These are phyloP conservation scores for Linnaemya vulpina DNA, from an alignment of 2,888 invertebrate genomes.

Conservation along the genomic window DNA sequence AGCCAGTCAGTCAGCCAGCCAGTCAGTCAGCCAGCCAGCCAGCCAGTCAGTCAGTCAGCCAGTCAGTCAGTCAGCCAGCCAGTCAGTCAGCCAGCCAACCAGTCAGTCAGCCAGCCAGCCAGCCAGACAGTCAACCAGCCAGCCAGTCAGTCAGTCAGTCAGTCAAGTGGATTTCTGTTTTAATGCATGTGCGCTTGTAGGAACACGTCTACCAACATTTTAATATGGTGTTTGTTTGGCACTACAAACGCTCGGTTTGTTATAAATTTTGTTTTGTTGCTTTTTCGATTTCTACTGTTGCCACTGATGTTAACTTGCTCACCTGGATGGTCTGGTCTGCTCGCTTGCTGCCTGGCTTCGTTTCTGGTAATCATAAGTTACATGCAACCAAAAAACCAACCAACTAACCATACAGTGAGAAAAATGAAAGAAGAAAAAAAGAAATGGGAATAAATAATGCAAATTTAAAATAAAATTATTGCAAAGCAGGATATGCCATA, in stretches of 20 bases:
- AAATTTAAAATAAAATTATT: background rate
- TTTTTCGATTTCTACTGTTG: constrained; percentile 7
- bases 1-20: too few species aligned
- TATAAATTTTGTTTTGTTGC: background rate
- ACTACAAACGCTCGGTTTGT: constrained; percentile 25
- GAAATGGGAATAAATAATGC: constrained; percentile 15
- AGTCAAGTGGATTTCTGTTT: background rate
- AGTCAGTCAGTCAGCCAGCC: too few species aligned
- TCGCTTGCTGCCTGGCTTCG: constrained; percentile 25
- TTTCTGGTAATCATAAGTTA: constrained; percentile 59
- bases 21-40: too few species aligned
- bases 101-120: too few species aligned
- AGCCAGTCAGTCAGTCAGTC: too few species aligned
- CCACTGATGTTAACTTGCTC: constrained; percentile 34
- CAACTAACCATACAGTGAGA: constrained; percentile 18
- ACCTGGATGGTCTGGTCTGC: constrained; percentile 26
- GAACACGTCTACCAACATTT: background rate
- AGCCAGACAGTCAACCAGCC: too few species aligned
- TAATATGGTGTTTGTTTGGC: background rate
- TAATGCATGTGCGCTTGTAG: background rate
- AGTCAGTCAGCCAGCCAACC: too few species aligned
- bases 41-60: too few species aligned
- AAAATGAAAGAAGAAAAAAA: constrained; percentile 6
- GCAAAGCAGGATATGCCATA: background rate
- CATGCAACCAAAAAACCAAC: constrained; percentile 50